These are phyloP conservation scores for Chitala chitala DNA, from an alignment of 2,113 vertebrate species.

Conservation along the genomic window DNA sequence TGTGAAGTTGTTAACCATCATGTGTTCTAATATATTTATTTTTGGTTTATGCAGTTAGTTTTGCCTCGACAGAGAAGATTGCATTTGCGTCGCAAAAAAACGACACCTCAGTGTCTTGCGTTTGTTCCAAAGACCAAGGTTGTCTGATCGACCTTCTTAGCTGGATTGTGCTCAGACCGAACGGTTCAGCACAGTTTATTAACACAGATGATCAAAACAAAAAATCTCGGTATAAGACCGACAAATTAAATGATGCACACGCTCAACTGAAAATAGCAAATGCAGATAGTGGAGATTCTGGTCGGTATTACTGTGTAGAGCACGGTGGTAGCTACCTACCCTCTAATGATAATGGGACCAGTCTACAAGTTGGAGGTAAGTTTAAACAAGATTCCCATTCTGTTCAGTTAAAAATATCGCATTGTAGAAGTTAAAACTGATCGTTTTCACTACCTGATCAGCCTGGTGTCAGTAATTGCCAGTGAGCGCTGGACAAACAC, in stretches of 20 bases:
- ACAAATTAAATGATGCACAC: too few species aligned
- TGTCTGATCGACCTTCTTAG: neutral
- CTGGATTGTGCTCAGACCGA: conserved; percentile 11
- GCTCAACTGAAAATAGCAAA: neutral
- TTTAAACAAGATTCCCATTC: too few species aligned
- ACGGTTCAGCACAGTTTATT: neutral
- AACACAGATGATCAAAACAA: neutral
- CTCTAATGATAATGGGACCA: neutral
- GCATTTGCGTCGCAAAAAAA: neutral
- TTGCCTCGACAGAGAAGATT: neutral
- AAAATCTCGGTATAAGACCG: neutral
- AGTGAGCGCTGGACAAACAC: too few species aligned
- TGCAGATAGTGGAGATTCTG: conserved; percentile 1
- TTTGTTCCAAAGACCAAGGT: neutral
- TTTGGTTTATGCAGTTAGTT: conserved; percentile 1
- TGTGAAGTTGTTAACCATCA: neutral
- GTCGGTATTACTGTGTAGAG: conserved; percentile 24
- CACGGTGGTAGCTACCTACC: conserved; percentile 16
- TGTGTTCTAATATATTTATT: neutral
- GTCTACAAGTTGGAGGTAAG: conserved; percentile 24
- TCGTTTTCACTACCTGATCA: too few species aligned
- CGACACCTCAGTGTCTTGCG: neutral
- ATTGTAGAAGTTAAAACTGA: too few species aligned
- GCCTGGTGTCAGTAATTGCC: too few species aligned
- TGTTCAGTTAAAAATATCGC: too few species aligned